A percentile compares a stretch with the other conserved stretches of the same genome.
phyloP scores from a whole-genome alignment of 2,888 invertebrate genomes.

The Drosophila ochracea region DNA sequence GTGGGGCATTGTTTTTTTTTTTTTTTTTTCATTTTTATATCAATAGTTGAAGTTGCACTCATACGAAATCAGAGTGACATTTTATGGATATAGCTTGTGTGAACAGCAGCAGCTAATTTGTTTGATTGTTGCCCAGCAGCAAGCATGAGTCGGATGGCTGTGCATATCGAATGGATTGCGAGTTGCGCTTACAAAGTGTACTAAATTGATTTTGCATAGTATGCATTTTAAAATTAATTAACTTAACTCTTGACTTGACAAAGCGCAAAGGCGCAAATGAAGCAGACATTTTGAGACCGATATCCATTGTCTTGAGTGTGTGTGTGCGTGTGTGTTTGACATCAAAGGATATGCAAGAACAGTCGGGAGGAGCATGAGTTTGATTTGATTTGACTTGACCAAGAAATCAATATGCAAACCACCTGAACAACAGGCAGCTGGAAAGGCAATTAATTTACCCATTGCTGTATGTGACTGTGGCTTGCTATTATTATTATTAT shows the following conservation, averaged over 20 bases:
- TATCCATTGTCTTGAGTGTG: conserved; percentile 7
- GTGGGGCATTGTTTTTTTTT: not conserved
- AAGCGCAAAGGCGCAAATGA: conserved; percentile 21
- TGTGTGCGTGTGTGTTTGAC: not conserved
- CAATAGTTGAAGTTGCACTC: not conserved
- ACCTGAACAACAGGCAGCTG: conserved; percentile 26
- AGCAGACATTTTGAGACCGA: conserved; percentile 5
- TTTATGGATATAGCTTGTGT: not conserved
- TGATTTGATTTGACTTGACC: conserved; percentile 13
- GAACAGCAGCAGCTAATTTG: conserved; percentile 12
- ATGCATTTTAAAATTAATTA: conserved; percentile 32
- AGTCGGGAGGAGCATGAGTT: not conserved
- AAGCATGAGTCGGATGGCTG: conserved; percentile 16
- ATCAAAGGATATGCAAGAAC: conserved; percentile 26
- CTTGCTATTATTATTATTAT: conserved; percentile 6
- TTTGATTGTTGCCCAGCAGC: conserved; percentile 29
- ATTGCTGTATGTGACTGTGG: conserved; percentile 16
- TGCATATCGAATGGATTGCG: conserved; percentile 48
- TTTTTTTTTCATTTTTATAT: not conserved
- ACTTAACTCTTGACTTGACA: conserved; percentile 48
- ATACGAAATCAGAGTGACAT: not conserved
- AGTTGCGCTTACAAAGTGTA: conserved; percentile 46
- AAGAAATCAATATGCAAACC: conserved; percentile 26
- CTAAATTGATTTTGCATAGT: conserved; percentile 43
- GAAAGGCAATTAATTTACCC: conserved; percentile 66